Evolutionary conservation across 2,888 invertebrate species (phyloP), one percentile per base, ranked within the genome.

Genomic region (Neoascia interrupta): DNA sequence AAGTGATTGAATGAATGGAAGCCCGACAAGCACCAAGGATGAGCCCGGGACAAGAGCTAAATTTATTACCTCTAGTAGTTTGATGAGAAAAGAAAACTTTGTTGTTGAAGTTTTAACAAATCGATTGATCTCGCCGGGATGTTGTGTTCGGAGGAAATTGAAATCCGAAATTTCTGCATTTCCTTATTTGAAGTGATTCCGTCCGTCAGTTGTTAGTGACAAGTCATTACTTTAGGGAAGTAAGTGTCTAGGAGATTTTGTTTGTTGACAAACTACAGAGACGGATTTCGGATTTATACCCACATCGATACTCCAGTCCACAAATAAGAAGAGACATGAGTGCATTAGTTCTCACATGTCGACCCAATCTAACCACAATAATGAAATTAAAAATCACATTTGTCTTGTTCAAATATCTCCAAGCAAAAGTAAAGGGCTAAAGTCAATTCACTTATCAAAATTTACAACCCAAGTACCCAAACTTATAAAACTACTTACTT

Each of bases 381-480:
- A 28, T 19, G 19, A 19, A 21, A 47, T 47, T 47, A 19, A 26
- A 47, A 47, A 47, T 13, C 5, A 41, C 37, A 58, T 31, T 37
- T n/a, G 11, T 26, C 18, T 16, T 2, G 28, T 19, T 6, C 31
- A 49, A 54, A 43, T 49, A 66, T 58, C n/a, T n/a, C n/a, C n/a
- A n/a, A n/a, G n/a, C n/a, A n/a, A n/a, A 41, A 10, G 6, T 11
- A 43, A 13, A 54, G 74, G 60, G 68, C 51, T 31, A 13, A 28
- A 58, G 51, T 53, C 58, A 73, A 66, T 66, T 58, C 28, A 16
- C 37, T 8, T 47, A 49, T 36, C n/a, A 28, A 45, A 56, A n/a
- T n/a, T n/a, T n/a, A n/a, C n/a, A n/a, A n/a, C n/a, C n/a, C n/a
- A n/a, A n/a, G n/a, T n/a, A n/a, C n/a, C n/a, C n/a, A 21, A 64